phyloP scores from a whole-genome alignment of 2,113 vertebrate species.

The Noturus placidus region DNA sequence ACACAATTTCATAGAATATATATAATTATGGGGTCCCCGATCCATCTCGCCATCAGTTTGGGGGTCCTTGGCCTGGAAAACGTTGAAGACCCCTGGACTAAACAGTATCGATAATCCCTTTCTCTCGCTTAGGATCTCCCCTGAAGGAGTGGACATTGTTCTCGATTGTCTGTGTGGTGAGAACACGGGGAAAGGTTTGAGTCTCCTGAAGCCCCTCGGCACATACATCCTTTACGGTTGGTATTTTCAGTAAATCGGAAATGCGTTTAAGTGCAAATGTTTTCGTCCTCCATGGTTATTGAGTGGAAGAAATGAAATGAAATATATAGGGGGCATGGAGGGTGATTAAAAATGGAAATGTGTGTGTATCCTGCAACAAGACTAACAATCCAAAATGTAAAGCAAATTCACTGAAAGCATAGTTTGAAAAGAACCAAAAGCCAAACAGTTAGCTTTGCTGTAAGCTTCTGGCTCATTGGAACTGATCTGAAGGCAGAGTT shows the following conservation, averaged over 20 bases:
- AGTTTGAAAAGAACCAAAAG: background rate
- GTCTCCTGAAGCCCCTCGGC: conserved; percentile 91
- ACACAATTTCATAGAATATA: too few relatives aligned
- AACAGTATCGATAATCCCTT: background rate
- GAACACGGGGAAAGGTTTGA: conserved; percentile 93
- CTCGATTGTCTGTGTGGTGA: conserved; percentile 96
- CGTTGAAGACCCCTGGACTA: too few relatives aligned
- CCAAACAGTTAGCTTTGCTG: background rate
- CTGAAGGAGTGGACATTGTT: conserved; percentile 94
- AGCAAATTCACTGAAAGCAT: background rate
- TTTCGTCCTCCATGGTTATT: background rate
- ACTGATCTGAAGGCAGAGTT: background rate
- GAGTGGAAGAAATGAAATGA: background rate
- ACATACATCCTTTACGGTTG: conserved; percentile 96
- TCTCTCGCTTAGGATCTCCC: conserved; percentile 80
- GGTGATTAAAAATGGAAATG: background rate
- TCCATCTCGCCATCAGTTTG: too few relatives aligned
- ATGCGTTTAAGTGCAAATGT: background rate
- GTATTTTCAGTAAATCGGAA: conserved; percentile 54
- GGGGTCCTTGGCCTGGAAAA: too few relatives aligned
- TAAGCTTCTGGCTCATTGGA: background rate
- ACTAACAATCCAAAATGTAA: background rate
- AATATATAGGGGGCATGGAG: background rate
- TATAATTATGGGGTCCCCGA: too few relatives aligned
- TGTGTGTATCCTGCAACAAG: background rate